Base-by-base conservation (phyloP, 92 coral and sea anemone genomes). In the Siderastrea siderea region DNA sequence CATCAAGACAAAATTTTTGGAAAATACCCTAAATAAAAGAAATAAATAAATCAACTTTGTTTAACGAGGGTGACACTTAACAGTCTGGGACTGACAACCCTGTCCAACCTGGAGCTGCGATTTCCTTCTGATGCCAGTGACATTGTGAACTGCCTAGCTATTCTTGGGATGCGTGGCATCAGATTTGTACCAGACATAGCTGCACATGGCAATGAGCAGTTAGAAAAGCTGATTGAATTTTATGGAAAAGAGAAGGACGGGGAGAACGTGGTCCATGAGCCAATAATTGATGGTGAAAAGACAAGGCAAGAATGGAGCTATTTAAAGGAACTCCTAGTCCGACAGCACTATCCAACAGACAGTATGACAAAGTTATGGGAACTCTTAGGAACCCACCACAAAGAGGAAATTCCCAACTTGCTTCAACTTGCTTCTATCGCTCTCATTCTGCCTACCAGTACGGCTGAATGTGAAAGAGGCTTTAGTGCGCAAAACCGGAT, bases 71-170 rank as follows among this genome's bases (percentile, higher is more conserved):
- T n/a, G n/a, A n/a, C n/a, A n/a, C n/a, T n/a, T n/a, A n/a, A n/a
- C n/a, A n/a, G n/a, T n/a, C n/a, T n/a, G n/a, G n/a, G n/a, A n/a
- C n/a, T n/a, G n/a, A n/a, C n/a, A n/a, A n/a, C n/a, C n/a, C 70
- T 64, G 5, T 38, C 43, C 57, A 49, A 75, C 80, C 80, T 75
- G 5, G 60, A 75, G 80, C 80, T 75, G 80, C 80, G 12, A 75
- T 75, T 75, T 75, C 80, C 80, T 38, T 75, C 80, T 47, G 80
- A 75, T 38, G 80, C 53, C 80, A 75, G 1, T 46, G 80, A 75
- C 80, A 49, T 75, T 75, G 80, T 51, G 60, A 75, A 59, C 80
- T 75, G 80, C 80, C 80, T 75, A 75, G 80, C 80, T 75, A 75
- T 75, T 51, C 60, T 8, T 75, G 80, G 80, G 80, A 75, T 75